phyloP scores from a whole-genome alignment of 2,888 invertebrate species.

The Amaurobius ferox region DNA sequence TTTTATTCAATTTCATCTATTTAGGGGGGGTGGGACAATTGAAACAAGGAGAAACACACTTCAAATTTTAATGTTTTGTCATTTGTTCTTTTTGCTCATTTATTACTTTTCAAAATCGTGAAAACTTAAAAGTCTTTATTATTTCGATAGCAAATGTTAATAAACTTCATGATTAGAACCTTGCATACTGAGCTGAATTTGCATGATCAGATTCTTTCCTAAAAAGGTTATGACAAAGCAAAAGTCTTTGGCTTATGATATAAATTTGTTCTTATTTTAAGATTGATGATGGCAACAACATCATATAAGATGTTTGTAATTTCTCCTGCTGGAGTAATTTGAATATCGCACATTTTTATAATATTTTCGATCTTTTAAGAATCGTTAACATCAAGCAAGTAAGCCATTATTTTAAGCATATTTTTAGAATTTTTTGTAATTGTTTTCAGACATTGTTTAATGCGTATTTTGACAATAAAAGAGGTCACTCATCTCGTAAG shows the following conservation, averaged over 20 bases:
- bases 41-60: too few relatives aligned
- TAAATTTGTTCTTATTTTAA: background rate
- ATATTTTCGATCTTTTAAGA: background rate
- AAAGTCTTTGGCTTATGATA: too few relatives aligned
- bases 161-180: too few relatives aligned
- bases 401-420: conserved; percentile 1
- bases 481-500: conserved; percentile 47
- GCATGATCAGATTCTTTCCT: too few relatives aligned
- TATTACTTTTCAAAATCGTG: too few relatives aligned
- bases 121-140: too few relatives aligned
- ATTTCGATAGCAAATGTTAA: too few relatives aligned
- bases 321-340: conserved; percentile 7
- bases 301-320: conserved; percentile 21
- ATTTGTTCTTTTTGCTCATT: too few relatives aligned
- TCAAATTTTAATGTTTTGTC: too few relatives aligned
- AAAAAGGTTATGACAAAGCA: background rate
- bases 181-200: too few relatives aligned
- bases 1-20: too few relatives aligned
- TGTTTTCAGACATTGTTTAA: background rate
- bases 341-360: background rate
- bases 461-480: conserved; percentile 9
- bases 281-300: background rate
- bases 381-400: conserved; percentile 30
- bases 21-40: too few relatives aligned
- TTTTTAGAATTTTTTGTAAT: background rate